These are phyloP conservation scores for Regulus satrapa DNA, from an alignment of 2,113 vertebrate genomes.

Conservation along the genomic window DNA sequence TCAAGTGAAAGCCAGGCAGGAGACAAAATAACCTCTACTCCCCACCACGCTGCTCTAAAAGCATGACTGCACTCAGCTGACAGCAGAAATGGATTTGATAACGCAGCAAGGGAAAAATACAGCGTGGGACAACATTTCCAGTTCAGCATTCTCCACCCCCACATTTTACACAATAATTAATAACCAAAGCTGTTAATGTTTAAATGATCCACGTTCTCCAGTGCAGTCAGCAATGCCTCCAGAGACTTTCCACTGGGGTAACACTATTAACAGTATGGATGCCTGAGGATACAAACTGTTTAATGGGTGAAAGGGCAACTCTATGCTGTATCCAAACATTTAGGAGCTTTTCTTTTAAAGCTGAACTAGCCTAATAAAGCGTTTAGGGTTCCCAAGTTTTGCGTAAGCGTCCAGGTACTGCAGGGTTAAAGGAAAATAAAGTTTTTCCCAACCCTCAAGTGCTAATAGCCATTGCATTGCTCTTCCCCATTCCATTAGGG, in stretches of 20 bases:
- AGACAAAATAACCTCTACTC: neutral
- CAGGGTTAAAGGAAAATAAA: neutral
- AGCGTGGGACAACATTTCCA: neutral
- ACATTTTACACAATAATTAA: constrained; percentile 42
- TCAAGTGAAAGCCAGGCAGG: neutral
- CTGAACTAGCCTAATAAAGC: neutral
- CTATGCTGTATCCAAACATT: neutral
- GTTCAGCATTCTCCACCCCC: neutral
- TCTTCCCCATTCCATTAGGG: neutral
- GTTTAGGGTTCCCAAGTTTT: neutral
- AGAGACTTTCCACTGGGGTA: neutral
- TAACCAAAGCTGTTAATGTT: constrained; percentile 42
- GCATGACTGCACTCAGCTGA: neutral
- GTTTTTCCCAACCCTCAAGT: neutral
- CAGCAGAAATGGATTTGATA: neutral
- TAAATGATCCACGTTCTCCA: neutral
- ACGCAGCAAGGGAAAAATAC: neutral
- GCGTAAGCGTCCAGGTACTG: rapidly evolving
- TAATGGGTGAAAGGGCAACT: neutral
- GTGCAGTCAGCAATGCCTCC: neutral
- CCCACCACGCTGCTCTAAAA: neutral
- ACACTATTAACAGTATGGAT: neutral
- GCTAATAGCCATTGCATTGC: neutral
- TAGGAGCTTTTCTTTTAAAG: neutral
- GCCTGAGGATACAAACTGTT: neutral